Evolutionary conservation across 2,888 invertebrate species (phyloP).

Genomic region (Patella depressa): DNA sequence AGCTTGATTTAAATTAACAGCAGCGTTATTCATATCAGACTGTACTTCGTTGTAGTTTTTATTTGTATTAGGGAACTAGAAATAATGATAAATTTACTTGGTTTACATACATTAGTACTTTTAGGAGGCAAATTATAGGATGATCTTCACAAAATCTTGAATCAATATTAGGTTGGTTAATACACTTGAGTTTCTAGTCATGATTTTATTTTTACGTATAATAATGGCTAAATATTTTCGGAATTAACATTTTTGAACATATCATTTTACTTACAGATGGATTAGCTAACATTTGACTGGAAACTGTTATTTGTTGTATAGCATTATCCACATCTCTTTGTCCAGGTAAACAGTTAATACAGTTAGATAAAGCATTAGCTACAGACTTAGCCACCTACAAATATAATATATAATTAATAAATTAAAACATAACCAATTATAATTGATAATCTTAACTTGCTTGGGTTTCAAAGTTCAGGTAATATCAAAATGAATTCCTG

Average conservation of each 20-base stretch:
- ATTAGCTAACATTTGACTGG: slow-evolving; percentile 78
- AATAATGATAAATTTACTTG: not conserved
- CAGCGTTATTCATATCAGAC: slow-evolving; percentile 86
- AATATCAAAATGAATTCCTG: not conserved
- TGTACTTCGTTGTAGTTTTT: slow-evolving; percentile 79
- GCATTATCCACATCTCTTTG: slow-evolving; percentile 94
- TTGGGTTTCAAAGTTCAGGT: no score
- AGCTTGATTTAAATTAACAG: slow-evolving; percentile 86
- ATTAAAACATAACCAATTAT: not conserved
- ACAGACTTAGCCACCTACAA: slow-evolving; percentile 73
- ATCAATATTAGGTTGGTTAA: not conserved
- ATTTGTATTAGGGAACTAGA: slow-evolving; percentile 80
- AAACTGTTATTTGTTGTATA: slow-evolving; percentile 80
- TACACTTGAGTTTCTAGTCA: not conserved
- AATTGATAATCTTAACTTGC: no score
- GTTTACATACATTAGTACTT: no score
- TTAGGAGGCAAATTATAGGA: no score
- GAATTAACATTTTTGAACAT: no score
- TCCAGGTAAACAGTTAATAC: slow-evolving; percentile 90
- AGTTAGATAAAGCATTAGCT: slow-evolving; percentile 77
- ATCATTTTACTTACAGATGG: slow-evolving; percentile 50
- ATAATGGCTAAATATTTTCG: no score
- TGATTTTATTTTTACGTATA: no score
- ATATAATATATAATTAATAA: slow-evolving; percentile 14
- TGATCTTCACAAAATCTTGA: no score